Evolutionary conservation across 2,113 vertebrate genomes (phyloP).

Genomic region (Oceanodroma tethys): DNA sequence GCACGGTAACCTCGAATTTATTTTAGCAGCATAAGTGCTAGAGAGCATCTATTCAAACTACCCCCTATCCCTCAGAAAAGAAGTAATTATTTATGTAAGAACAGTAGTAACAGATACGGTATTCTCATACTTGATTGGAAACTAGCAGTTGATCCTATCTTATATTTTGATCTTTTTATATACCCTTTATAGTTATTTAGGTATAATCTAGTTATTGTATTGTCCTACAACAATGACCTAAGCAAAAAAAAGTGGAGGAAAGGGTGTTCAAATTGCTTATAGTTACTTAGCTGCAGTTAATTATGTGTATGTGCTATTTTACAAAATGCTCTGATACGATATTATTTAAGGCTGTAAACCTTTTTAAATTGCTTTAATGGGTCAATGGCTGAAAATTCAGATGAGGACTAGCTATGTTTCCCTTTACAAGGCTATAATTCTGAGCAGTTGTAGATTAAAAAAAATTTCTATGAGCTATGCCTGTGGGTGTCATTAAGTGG

Average conservation of each 20-base stretch:
- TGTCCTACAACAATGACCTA: neutral
- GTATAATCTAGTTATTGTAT: neutral
- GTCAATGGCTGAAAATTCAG: neutral
- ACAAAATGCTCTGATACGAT: neutral
- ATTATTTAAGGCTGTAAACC: neutral
- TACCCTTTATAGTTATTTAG: neutral
- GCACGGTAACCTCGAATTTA: neutral
- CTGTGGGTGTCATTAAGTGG: neutral
- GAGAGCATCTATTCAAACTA: neutral
- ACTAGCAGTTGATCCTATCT: neutral
- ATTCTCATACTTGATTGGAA: neutral
- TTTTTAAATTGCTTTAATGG: neutral
- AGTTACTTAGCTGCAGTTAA: neutral
- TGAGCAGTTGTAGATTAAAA: neutral
- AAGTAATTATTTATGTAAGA: neutral
- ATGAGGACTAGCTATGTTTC: neutral
- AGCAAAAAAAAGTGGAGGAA: neutral
- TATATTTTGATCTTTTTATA: neutral
- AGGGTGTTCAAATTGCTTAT: neutral
- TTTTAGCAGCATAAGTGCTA: neutral
- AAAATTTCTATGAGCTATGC: neutral
- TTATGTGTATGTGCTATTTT: neutral
- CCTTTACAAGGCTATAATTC: neutral
- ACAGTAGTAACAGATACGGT: neutral
- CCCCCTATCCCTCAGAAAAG: neutral